These are phyloP conservation scores for Catalaphyllia jardinei DNA, from an alignment of 64 coral and sea anemone genomes.

Conservation along the genomic window DNA sequence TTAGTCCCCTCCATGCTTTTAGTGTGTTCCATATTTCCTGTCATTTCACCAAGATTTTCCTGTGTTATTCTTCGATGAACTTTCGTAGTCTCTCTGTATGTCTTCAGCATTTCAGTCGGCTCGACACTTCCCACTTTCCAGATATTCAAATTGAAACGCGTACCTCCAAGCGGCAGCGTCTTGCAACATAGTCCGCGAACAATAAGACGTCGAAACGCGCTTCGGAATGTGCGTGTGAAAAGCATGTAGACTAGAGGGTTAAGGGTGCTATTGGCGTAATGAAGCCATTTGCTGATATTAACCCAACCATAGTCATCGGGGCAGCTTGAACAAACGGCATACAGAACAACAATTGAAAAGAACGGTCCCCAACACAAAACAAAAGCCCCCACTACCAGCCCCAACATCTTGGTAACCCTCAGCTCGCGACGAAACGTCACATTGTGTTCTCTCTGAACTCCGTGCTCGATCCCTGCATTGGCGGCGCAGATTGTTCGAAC, in stretches of 20 bases:
- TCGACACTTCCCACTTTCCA: background rate
- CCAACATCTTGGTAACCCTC: slow-evolving; percentile 84
- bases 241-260: slow-evolving; percentile 84
- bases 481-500: slow-evolving; percentile 30
- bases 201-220: slow-evolving; percentile 58
- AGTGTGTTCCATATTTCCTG: background rate
- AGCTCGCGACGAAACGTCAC: slow-evolving; percentile 64
- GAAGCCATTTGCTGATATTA: slow-evolving; percentile 74
- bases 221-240: slow-evolving; percentile 66
- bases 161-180: background rate
- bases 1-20: background rate
- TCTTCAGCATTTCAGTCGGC: background rate
- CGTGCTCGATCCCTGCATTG: slow-evolving; percentile 37
- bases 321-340: slow-evolving; percentile 58
- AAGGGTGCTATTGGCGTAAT: slow-evolving; percentile 73
- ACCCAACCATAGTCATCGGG: background rate
- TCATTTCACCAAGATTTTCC: background rate
- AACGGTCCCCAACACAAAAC: slow-evolving; percentile 86
- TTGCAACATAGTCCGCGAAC: slow-evolving; percentile 32
- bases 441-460: slow-evolving; percentile 59
- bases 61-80: background rate
- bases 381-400: slow-evolving; percentile 75
- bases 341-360: slow-evolving; percentile 62
- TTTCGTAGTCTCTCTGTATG: background rate
- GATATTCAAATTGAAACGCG: background rate